Evolutionary conservation across 1,140 invertebrate species (phyloP), one percentile per base, ranked within the genome.

Genomic region (Arion vulgaris): DNA sequence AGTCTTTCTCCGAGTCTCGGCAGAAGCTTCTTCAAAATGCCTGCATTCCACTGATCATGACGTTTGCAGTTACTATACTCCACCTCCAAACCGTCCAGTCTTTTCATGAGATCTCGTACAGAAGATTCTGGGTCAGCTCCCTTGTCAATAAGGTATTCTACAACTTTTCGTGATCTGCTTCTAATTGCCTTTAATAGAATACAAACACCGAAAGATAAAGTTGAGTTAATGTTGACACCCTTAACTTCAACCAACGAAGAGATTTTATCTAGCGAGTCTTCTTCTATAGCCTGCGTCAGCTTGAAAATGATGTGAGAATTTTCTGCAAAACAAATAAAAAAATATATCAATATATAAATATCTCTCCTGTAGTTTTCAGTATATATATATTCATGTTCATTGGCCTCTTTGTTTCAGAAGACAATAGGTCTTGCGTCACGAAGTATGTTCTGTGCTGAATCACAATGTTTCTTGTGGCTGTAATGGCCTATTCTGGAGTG

Each of bases 41-140:
- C 62, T 1, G 68, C 28, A 34, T 39, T 69, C 78, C 78, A 80
- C 5, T 49, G 38, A 28, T 80, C 66, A 71, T 80, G 32, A 11
- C 68, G 62, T 26, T 78, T 78, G 39, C 38, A 78, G n/a, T 34
- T 38, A 26, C 62, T 71, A 26, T 80, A 80, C 34, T 71, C 62
- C 5, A 51, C 78, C 36, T 80, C 62, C n/a, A 80, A 45, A 13
- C 62, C 78, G 71, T 80, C 45, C 4, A 66, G 78, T 32, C 78
- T 36, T 34, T 71, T 80, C 78, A 80, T 80, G 36, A 80, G n/a
- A 51, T 80, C 78, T 7, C 41, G 68, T 19, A 80, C 36, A 71
- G 78, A 80, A 49, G 62, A 49, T 49, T 80, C 78, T 36, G 78
- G 62, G 34, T 80, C 78, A 1, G 78, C 78, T 32, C 78, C 78